phyloP scores from a whole-genome alignment of 1,140 invertebrate species.

The Eciton burchellii region DNA sequence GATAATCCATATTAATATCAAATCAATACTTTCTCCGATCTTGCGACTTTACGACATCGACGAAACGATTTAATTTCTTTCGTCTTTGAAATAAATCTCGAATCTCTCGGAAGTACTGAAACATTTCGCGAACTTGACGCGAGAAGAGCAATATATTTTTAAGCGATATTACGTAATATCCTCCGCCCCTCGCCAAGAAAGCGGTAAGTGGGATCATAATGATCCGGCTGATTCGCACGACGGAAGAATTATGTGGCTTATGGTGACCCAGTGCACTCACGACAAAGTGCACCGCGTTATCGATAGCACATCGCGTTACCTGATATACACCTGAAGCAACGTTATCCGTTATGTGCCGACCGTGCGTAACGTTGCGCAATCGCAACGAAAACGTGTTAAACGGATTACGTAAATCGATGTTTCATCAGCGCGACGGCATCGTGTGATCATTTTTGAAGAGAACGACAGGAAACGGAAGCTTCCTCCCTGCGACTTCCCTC shows the following conservation, averaged over 20 bases:
- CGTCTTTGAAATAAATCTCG: no score
- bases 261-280: slow-evolving; percentile 68
- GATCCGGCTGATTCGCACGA: neutral
- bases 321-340: slow-evolving; percentile 57
- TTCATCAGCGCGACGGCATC: neutral
- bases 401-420: slow-evolving; percentile 7
- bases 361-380: neutral
- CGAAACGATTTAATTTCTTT: no score
- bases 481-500: neutral
- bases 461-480: neutral
- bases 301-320: slow-evolving; percentile 47
- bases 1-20: no score
- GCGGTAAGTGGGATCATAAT: slow-evolving; percentile 26
- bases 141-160: neutral
- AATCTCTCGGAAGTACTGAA: no score
- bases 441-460: slow-evolving; percentile 1
- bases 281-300: slow-evolving; percentile 55
- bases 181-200: neutral
- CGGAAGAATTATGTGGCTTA: slow-evolving; percentile 63
- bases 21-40: no score
- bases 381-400: neutral
- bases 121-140: neutral
- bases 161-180: no score
- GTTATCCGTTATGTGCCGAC: slow-evolving; percentile 28
- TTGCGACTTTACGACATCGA: no score